Base-by-base conservation (phyloP, 2,113 vertebrate species). In the Hippocampus zosterae region DNA sequence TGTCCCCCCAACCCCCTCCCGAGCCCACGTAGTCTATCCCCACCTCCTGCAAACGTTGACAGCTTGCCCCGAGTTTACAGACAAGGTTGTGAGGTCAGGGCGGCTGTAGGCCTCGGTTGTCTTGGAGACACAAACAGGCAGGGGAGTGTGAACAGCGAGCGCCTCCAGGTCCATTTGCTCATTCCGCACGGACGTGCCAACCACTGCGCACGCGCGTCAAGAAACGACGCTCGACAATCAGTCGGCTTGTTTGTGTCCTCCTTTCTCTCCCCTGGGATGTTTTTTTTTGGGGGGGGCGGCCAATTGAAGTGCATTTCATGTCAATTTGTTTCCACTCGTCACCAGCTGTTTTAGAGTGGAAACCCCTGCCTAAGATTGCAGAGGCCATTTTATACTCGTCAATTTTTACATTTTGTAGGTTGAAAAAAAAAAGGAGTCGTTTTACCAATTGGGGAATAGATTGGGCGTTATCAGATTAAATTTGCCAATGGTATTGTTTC, bases 61-160 rank as follows among this genome's bases (percentile, higher is more conserved):
- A 41, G 75, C 83, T 75, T 70, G 71, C 70, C 70, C 52, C 9
- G 29, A 60, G 57, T 29, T 37, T 62, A 62, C 40, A 41, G 60
- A 62, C 67, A 71, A 60, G 81, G 85, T 65, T 81, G 72, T 81
- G 84, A 84, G 70, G 68, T 78, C 50, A 55, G 33, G 10, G 73
- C 75, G 68, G 79, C 67, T n/a, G 42, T 60, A 74, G 70, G 69
- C 81, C 48, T 67, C 74, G 83, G 83, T 74, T 60, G 71, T 69
- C 37, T 65, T 75, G 76, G 81, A 88, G 82, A 77, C 41, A 41
- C 78, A 84, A 84, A 85, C 72, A 77, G 81, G 84, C 61, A 57
- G 74, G 80, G 72, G 25, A 59, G 59, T 65, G 60, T n/a, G 48
- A 61, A 59, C 40, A 12, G 25, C 9, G 44, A 79, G 74, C 3